These are phyloP conservation scores for Stegostoma tigrinum DNA, from an alignment of 2,113 vertebrate species.

Conservation along the genomic window DNA sequence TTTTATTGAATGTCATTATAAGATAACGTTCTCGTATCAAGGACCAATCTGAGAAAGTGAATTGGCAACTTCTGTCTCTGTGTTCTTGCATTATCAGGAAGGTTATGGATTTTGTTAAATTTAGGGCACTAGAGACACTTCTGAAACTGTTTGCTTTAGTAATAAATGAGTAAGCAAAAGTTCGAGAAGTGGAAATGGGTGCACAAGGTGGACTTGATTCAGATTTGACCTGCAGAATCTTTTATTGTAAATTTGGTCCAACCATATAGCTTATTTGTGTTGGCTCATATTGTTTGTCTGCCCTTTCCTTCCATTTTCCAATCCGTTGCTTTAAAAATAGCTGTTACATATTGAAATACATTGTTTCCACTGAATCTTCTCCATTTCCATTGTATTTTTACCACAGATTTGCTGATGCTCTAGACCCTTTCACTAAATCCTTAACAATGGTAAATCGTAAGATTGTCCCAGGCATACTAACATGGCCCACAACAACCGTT, in stretches of 20 bases:
- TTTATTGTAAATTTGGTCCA: neutral
- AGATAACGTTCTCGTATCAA: neutral
- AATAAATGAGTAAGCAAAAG: neutral
- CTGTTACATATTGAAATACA: neutral
- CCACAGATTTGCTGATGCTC: conserved; percentile 70
- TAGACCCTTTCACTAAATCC: conserved; percentile 68
- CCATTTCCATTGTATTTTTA: neutral
- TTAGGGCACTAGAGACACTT: neutral
- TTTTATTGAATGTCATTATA: too few relatives aligned
- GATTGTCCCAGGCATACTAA: conserved; percentile 74
- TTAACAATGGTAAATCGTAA: conserved; percentile 66
- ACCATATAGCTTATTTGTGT: neutral
- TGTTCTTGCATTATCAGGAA: neutral
- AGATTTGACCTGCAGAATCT: neutral
- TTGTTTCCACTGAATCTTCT: neutral
- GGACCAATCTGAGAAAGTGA: neutral
- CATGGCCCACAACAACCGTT: conserved; percentile 78
- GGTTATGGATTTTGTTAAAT: neutral
- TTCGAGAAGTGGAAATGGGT: neutral
- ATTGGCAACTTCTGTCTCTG: neutral
- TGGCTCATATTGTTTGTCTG: neutral
- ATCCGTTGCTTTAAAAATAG: too few relatives aligned
- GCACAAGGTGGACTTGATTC: neutral
- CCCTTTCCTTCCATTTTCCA: neutral
- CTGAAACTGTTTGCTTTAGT: neutral